Base-by-base conservation (phyloP, 1,140 invertebrate species). In the Camponotus vicinus region DNA sequence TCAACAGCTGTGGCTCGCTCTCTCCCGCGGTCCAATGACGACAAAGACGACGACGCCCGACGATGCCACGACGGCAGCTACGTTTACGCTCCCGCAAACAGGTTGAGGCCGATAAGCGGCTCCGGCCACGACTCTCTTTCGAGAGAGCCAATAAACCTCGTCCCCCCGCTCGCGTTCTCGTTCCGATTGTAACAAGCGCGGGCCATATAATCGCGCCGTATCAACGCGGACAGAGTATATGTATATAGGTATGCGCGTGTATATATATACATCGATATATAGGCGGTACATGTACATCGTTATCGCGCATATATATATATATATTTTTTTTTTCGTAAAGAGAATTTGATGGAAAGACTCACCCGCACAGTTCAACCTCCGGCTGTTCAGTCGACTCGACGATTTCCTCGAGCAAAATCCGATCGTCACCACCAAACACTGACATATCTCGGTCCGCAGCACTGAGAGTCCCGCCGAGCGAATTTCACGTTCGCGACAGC, bases 331-430 rank as follows among this genome's bases (percentile, higher is more conserved):
- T 27, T 15, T 52, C 21, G 9, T 1, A 9, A 11, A 18, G 5
- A 9, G 34, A 45, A 61, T n/a, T 9, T 8, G 3, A 66, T 32
- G 40, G 55, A 55, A 87, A 52, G 9, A 93, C 94, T 95, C 88
- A 95, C 95, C 95, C 93, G 90, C 94, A 95, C 89, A 95, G 88
- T 34, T 94, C 93, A 6, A 91, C 73, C 84, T 95, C 95, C 79
- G 93, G 92, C 83, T 95, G 94, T 82, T 94, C 94, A 73, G 93
- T 93, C 67, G 93, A 92, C 92, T 95, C 94, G 86, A 95, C 94
- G 86, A 95, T 95, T 94, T 95, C 95, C 89, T 95, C 94, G 90
- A 95, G 92, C 88, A 95, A 86, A 92, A 95, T 94, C 69, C 93
- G 89, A 89, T 95, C 94, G 91, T 95, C 93, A 85, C 88, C 85